Evolutionary conservation across 1,140 invertebrate species (phyloP).

Genomic region (Drosophila ohnishii): DNA sequence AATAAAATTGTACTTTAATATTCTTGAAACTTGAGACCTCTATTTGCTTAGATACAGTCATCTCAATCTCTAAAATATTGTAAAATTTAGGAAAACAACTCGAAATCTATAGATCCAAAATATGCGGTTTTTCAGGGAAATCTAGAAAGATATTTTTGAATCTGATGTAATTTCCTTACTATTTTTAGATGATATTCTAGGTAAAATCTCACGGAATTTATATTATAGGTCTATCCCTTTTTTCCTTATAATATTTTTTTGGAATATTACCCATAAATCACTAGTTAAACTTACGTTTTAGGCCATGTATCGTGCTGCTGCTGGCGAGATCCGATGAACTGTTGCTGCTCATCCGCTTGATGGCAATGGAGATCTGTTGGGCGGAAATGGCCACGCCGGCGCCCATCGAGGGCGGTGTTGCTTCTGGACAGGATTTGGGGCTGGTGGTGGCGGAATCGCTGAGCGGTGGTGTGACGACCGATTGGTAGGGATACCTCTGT

Average conservation of each 20-base stretch:
- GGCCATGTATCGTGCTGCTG: conserved; percentile 1
- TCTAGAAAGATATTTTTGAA: neutral
- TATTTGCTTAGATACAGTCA: neutral
- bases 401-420: conserved; percentile 17
- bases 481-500: conserved; percentile 3
- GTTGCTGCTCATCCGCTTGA: conserved; percentile 1
- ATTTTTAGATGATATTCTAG: neutral
- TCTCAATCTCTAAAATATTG: neutral
- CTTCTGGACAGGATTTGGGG: conserved; percentile 5
- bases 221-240: neutral
- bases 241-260: neutral
- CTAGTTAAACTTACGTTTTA: conserved; percentile 49
- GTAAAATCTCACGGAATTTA: neutral
- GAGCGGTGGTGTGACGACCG: neutral
- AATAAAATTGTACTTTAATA: neutral
- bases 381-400: conserved; percentile 30
- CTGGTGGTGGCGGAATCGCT: conserved; percentile 18
- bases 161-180: neutral
- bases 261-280: neutral
- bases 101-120: neutral
- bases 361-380: conserved; percentile 8
- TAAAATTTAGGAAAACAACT: neutral
- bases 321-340: conserved; percentile 21
- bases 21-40: neutral
- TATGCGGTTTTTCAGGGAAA: neutral